Base-by-base conservation (phyloP, 2,113 vertebrate species). In the Rhinolophus ferrumequinum region DNA sequence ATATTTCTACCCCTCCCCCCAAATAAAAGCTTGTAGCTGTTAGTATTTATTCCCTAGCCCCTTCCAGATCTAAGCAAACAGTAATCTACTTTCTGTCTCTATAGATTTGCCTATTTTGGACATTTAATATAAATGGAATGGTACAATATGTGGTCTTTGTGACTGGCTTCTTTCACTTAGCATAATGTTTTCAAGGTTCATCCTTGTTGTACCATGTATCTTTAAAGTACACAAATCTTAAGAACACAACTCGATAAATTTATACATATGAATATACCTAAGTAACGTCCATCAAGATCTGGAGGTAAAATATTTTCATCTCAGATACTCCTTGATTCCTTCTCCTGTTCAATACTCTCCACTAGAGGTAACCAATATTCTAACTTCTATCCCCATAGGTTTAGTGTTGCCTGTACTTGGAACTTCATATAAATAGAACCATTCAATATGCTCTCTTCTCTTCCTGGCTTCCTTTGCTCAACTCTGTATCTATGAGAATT, bases 381-480 rank as follows among this genome's bases (percentile, higher is more conserved):
- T 90, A 67, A 60, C 24, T 87, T 81, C 26, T 90, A 60, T 41
- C 47, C 5, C 19, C 30, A 83, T 66, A 93, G 33, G 62, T 58
- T 84, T 54, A 54, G n/a, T 87, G 91, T 88, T 58, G 19, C 58
- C 21, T 80, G 10, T 72, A 79, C 30, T 79, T 84, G 56, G n/a
- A 91, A 67, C 30, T 44, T 93, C 35, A 66, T 66, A n/a, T 58
- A 77, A 90, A 83, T 44, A 6, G 47, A 72, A 72, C 4, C 14
- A 73, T 72, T 77, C 2, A 41, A 4, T 50, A 50, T 28, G 15
- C 24, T 92, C 7, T 64, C 24, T 54, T 73, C 16, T 88, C 79
- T 93, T 86, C 88, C 54, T 94, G 21, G 10, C 28, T 81, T 85
- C 44, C 50, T 88, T 58, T 90, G 67, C 60, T 77, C 80, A 86